phyloP scores from a whole-genome alignment of 37 sponge, comb jelly and placozoan genomes.

The Chondrilla cf. caribensis region DNA sequence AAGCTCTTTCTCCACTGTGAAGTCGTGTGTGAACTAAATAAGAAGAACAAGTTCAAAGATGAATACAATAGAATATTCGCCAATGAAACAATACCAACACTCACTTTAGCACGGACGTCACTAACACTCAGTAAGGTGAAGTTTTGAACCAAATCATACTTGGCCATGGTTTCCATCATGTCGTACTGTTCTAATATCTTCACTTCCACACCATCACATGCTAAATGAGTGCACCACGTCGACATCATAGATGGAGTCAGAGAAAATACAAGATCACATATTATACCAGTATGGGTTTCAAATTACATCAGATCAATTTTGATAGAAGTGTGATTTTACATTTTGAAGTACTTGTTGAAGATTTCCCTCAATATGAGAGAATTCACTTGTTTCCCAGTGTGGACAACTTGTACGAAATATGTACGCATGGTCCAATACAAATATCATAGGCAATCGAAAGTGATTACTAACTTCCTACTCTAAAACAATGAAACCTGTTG shows the following conservation, averaged over 20 bases:
- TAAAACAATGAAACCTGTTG: too few relatives aligned
- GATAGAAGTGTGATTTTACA: too few relatives aligned
- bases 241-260: too few relatives aligned
- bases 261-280: too few relatives aligned
- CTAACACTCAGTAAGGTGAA: neutral
- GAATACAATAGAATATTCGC: neutral
- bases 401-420: too few relatives aligned
- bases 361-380: neutral
- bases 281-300: too few relatives aligned
- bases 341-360: too few relatives aligned
- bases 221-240: too few relatives aligned
- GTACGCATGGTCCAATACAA: too few relatives aligned
- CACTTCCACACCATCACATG: constrained; percentile 8
- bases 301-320: too few relatives aligned
- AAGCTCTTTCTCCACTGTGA: neutral
- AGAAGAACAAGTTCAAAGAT: neutral
- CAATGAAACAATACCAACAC: neutral
- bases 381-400: neutral
- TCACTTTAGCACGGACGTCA: constrained; percentile 1
- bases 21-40: neutral
- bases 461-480: too few relatives aligned
- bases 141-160: constrained; percentile 1
- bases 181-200: neutral
- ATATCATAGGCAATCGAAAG: too few relatives aligned
- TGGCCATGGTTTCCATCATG: constrained; percentile 16